A percentile compares a stretch with the other conserved stretches of the same genome.
These are phyloP conservation scores for Heteractis magnifica DNA, from an alignment of 92 coral and sea anemone genomes.

Conservation along the genomic window DNA sequence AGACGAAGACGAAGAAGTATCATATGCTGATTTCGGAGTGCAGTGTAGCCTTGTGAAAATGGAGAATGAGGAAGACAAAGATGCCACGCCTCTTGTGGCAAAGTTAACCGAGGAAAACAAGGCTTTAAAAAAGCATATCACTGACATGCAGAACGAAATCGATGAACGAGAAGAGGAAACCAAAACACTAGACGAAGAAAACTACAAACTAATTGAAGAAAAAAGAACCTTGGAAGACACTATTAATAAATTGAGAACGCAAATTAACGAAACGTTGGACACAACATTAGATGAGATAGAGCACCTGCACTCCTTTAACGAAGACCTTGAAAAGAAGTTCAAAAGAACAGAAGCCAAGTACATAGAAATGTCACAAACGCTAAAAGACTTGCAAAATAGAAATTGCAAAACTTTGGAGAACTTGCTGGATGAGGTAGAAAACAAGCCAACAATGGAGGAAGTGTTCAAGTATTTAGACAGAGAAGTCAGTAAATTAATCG, in stretches of 20 bases:
- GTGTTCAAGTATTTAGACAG: constrained; percentile 58
- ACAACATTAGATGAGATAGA: constrained; percentile 96
- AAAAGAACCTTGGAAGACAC: constrained; percentile 80
- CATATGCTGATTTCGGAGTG: constrained; percentile 57
- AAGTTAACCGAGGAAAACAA: constrained; percentile 53
- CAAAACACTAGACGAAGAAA: constrained; percentile 83
- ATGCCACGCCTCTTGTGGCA: constrained; percentile 38
- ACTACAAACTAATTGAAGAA: constrained; percentile 77
- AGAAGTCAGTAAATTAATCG: constrained; percentile 57
- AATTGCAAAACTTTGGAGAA: constrained; percentile 64
- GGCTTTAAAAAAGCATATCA: constrained; percentile 52
- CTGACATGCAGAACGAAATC: constrained; percentile 55
- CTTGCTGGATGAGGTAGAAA: constrained; percentile 72
- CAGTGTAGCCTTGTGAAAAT: constrained; percentile 60
- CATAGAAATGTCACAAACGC: constrained; percentile 44
- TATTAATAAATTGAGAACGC: constrained; percentile 76
- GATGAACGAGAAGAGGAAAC: constrained; percentile 77
- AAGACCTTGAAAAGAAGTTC: constrained; percentile 57
- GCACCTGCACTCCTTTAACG: constrained; percentile 68
- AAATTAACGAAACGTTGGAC: constrained; percentile 88
- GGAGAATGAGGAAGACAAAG: constrained; percentile 38
- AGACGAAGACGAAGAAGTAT: constrained; percentile 20
- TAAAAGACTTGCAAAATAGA: constrained; percentile 56
- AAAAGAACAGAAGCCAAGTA: constrained; percentile 52
- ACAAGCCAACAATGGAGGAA: constrained; percentile 61